Evolutionary conservation across 1,140 invertebrate species (phyloP), one percentile per base, ranked within the genome.

Genomic region (Cherax destructor): DNA sequence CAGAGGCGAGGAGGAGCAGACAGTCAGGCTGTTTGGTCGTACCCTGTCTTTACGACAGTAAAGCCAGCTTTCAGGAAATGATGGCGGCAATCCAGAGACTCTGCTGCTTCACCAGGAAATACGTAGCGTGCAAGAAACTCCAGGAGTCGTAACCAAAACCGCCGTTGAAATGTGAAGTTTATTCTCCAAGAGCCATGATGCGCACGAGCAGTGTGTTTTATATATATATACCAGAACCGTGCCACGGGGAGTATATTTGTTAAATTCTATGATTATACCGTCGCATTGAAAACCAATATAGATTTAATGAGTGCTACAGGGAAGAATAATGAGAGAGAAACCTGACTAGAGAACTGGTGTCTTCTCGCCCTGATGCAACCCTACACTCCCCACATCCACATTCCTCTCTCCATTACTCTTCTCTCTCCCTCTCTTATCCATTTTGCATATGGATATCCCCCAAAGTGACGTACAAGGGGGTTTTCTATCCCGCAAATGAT

Each of bases 1-100:
- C 88, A 77, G 88, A 76, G 69, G 16, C 9, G 30, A 41, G 0
- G n/a, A 86, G 83, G 65, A 77, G 65, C 41, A 86, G 83, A 72
- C 84, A 86, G 84, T 13, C 72, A 41, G 84, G 72, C 84, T 77
- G 84, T 24, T 72, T 30, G 61, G 5, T 16, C 84, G 50, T 80
- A 80, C 78, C n/a, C 21, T 80, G 78, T 41, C 78, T 50, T 80
- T 13, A 56, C 52, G 18, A 47, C 49, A 80, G 50, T 80, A 52
- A 52, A 69, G 65, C 65, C 65, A 13, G 65, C 6, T n/a, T 21
- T 13, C 52, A 56, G 13, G 52, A 10, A 10, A 56, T 56, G 52
- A 41, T 11, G 3, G 16, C 56, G 3, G 56, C 0, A 1, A 41
- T 16, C 16, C 56, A 59, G 65, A 69, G 18, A 69, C 6, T 56